phyloP scores from a whole-genome alignment of 2,113 vertebrate genomes.

The Scolopax mira region DNA sequence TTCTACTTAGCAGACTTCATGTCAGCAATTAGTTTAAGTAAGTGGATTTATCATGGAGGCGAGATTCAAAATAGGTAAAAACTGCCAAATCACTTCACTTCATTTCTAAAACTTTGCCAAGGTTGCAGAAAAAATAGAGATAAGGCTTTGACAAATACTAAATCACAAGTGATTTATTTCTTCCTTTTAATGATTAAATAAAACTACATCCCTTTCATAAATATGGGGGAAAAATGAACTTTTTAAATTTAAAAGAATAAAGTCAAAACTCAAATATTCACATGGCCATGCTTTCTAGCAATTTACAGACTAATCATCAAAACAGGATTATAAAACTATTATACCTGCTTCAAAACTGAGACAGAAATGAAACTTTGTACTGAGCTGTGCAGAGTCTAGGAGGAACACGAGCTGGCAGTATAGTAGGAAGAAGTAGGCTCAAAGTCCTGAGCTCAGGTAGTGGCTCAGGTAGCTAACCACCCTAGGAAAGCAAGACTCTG shows the following conservation, averaged over 20 bases:
- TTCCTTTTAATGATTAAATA: not conserved
- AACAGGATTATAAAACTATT: not conserved
- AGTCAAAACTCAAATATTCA: not conserved
- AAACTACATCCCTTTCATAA: not conserved
- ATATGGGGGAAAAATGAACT: accelerated
- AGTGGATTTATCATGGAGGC: not conserved
- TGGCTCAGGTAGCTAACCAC: not conserved
- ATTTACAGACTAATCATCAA: not conserved
- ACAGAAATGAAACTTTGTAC: not conserved
- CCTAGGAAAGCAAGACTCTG: not conserved
- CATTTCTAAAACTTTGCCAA: not conserved
- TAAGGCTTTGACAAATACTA: not conserved
- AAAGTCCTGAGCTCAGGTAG: not conserved
- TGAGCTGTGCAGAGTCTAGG: not conserved
- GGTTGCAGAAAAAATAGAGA: not conserved
- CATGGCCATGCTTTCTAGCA: not conserved
- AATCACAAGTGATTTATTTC: not conserved
- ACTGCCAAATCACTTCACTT: not conserved
- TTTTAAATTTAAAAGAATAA: not conserved
- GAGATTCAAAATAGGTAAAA: not conserved
- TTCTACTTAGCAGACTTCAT: not conserved
- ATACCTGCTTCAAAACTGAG: not conserved
- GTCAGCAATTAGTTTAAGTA: not conserved
- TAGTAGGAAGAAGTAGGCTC: not conserved
- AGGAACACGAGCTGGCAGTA: not conserved